phyloP scores from a whole-genome alignment of 2,797 vertebrate species.

The Decapterus maruadsi region DNA sequence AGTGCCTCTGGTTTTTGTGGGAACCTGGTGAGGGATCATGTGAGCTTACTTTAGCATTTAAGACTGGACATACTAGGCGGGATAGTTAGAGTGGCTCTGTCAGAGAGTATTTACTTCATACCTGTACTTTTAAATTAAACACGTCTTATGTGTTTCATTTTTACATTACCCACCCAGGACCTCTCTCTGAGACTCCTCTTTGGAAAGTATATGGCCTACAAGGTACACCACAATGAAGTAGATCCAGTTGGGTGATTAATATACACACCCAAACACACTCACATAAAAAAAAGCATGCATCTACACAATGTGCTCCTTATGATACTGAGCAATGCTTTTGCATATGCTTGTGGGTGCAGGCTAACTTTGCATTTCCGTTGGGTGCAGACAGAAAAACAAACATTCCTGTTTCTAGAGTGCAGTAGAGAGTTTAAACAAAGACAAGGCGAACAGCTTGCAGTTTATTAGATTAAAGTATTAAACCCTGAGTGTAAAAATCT shows the following conservation, averaged over 20 bases:
- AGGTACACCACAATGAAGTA: too few relatives aligned
- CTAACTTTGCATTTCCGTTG: constrained; percentile 50
- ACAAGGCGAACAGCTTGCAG: not conserved
- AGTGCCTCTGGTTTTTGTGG: not conserved
- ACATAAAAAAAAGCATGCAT: not conserved
- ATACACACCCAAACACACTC: constrained; percentile 4
- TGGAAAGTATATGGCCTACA: too few relatives aligned
- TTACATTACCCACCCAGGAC: too few relatives aligned
- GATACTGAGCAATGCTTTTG: constrained; percentile 33
- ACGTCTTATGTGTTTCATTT: too few relatives aligned
- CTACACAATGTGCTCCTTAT: constrained; percentile 11
- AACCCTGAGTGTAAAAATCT: not conserved
- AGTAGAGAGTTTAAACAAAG: not conserved
- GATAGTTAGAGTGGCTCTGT: not conserved
- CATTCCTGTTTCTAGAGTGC: not conserved
- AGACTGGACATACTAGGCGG: not conserved
- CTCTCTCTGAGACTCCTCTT: too few relatives aligned
- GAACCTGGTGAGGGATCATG: not conserved
- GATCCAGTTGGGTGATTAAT: too few relatives aligned
- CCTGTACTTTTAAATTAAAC: too few relatives aligned
- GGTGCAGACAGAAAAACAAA: constrained; percentile 9
- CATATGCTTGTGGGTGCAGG: constrained; percentile 26
- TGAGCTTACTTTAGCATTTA: not conserved
- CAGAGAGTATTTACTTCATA: not conserved
- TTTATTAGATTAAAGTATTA: constrained; percentile 2